phyloP scores from a whole-genome alignment of 2,888 invertebrate genomes.

The Tetropium fuscum region DNA sequence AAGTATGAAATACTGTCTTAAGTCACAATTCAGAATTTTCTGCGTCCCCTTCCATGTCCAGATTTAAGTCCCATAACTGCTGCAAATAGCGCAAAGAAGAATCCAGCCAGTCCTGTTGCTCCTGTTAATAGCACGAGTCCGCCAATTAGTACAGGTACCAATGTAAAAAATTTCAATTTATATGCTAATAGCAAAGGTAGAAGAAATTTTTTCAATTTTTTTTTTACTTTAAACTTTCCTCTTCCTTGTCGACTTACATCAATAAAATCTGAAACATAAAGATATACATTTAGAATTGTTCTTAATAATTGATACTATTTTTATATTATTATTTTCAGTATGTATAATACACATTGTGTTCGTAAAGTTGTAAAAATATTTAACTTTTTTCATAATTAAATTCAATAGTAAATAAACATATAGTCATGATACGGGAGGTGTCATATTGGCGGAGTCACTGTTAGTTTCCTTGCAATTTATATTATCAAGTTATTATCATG shows the following conservation, averaged over 20 bases:
- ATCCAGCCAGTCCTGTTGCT: slow-evolving; percentile 85
- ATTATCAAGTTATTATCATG: no score
- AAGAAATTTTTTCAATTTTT: slow-evolving; percentile 77
- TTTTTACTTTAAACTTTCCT: slow-evolving; percentile 66
- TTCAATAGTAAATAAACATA: no score
- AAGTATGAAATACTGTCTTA: no score
- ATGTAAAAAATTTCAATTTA: slow-evolving; percentile 84
- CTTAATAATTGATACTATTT: no score
- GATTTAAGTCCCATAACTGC: slow-evolving; percentile 82
- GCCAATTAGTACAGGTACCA: slow-evolving; percentile 82
- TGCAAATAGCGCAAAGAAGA: slow-evolving; percentile 89
- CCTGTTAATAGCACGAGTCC: slow-evolving; percentile 79
- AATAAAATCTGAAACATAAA: slow-evolving; percentile 46
- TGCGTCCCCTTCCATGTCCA: slow-evolving; percentile 52
- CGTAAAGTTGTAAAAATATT: no score
- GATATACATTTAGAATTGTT: background rate
- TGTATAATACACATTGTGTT: no score
- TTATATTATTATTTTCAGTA: no score
- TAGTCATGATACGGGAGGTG: no score
- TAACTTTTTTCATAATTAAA: no score
- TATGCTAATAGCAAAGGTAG: slow-evolving; percentile 84
- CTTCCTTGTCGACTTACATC: slow-evolving; percentile 49
- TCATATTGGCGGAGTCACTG: no score
- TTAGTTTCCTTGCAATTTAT: no score
- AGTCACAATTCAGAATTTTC: background rate